Base-by-base conservation (phyloP, 2,888 invertebrate genomes). In the Osedax fenrisi region DNA sequence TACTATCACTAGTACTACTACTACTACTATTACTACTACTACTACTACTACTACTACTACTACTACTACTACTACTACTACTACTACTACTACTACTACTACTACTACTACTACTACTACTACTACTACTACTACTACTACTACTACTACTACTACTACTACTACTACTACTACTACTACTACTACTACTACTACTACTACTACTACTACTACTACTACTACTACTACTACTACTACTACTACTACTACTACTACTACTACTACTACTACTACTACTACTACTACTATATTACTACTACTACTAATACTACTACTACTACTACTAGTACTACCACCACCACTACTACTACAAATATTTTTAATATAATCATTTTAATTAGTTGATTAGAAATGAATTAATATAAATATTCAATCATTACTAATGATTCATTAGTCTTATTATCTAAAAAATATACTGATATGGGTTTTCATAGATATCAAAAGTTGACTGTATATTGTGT, bases 51-150 rank as follows among this genome's bases (percentile, higher is more conserved):
- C 41, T 17, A 41, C 41, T 41, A 41, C 41, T 17, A 41, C 41
- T 41, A 41, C 41, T 17, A 41, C 41, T 41, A 10, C 41, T 17
- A 10, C 21, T 3, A 68, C 41, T 17, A 41, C 41, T 41, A 41
- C 41, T 17, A 41, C 41, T 41, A 41, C 73, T 73, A 75, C 73
- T 26, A 24, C 75, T 66, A 74, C 73, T 73, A 74, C 73, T 75
- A 73, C 64, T 41, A 41, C 41, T 41, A 41, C 41, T 41, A 41
- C 41, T 41, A 41, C 41, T 41, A 41, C 41, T 17, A 41, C 41
- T 41, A 10, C 41, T 17, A 41, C 41, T 41, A 41, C 41, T 17
- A 41, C 41, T 41, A 10, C 41, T 17, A 41, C 41, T 41, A 41
- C 41, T 17, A 41, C 41, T 41, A 10, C 41, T 17, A 41, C 41